Conservation (phyloP, 2,113 vertebrate genomes). For the Oplegnathus fasciatus region DNA sequence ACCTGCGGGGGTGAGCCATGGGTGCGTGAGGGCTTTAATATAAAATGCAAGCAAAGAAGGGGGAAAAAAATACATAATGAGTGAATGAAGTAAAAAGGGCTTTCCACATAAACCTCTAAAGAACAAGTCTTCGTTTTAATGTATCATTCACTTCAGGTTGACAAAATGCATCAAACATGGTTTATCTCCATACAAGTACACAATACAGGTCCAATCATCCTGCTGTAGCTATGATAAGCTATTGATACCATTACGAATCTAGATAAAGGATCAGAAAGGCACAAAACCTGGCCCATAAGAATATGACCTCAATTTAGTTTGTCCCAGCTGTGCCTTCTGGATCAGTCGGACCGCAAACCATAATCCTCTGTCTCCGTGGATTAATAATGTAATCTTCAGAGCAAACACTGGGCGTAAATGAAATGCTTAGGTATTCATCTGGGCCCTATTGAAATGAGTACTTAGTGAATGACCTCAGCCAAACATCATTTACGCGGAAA, state of each 20-base stretch:
- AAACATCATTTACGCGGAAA: conserved; percentile 38
- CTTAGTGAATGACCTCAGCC: conserved; percentile 48
- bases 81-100: background rate
- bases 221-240: conserved; percentile 7
- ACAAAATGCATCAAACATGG: background rate
- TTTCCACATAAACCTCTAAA: background rate
- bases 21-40: background rate
- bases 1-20: background rate
- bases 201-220: conserved; percentile 29
- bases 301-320: conserved; percentile 72
- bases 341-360: conserved; percentile 47
- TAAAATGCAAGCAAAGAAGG: background rate
- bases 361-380: conserved; percentile 73
- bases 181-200: conserved; percentile 6
- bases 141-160: background rate
- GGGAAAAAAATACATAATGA: too few relatives aligned
- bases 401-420: conserved; percentile 69
- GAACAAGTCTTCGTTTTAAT: background rate
- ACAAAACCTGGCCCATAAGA: conserved; percentile 49
- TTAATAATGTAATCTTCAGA: conserved; percentile 75
- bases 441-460: conserved; percentile 38
- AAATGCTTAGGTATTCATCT: conserved; percentile 70
- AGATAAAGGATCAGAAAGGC: conserved; percentile 50
- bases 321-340: conserved; percentile 58
- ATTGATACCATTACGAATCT: conserved; percentile 27